Evolutionary conservation across 1,140 invertebrate species (phyloP), one percentile per base, ranked within the genome.

Genomic region (Diprion similis): DNA sequence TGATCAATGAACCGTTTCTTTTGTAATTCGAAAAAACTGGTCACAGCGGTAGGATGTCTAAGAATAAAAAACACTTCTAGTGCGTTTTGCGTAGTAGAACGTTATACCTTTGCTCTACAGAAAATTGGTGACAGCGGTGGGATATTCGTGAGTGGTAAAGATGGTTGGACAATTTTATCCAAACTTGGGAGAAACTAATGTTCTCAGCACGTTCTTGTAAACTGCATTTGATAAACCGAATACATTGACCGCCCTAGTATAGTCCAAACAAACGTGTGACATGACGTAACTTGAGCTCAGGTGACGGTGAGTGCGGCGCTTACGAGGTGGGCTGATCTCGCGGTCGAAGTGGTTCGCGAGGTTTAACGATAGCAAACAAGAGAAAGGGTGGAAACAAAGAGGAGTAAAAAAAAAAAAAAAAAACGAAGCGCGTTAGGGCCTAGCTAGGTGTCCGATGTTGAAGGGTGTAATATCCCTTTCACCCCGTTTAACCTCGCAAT

Each of bases 391-490:
- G 51, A 17, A 6, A 59, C 0, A 59, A 59, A 59, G n/a, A 59
- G 51, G 51, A 59, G 9, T 15, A 15, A 59, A 15, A 17, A 15
- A 59, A 13, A 4, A 9, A 15, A 59, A 15, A 59, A 15, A 17
- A 15, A 59, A 13, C 51, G n/a, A 15, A 59, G 9, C 51, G 9
- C 51, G 51, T 59, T 59, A 59, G 51, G 51, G 51, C 9, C 3
- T 15, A 9, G 51, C 11, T 59, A 13, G 51, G 8, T 15, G 51
- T 17, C 11, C 51, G 11, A 59, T 59, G 51, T 59, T 59, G 11
- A 59, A 9, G 51, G 51, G 51, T 17, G n/a, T 59, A 59, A 59
- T 59, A 59, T 59, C 51, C 51, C n/a, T 59, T 59, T 59, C 51
- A 59, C 51, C 51, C 51, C 51, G 51, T 9, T 59, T 59, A 59